Base-by-base conservation (phyloP, 1,140 invertebrate species). In the Heliconius hewitsoni region DNA sequence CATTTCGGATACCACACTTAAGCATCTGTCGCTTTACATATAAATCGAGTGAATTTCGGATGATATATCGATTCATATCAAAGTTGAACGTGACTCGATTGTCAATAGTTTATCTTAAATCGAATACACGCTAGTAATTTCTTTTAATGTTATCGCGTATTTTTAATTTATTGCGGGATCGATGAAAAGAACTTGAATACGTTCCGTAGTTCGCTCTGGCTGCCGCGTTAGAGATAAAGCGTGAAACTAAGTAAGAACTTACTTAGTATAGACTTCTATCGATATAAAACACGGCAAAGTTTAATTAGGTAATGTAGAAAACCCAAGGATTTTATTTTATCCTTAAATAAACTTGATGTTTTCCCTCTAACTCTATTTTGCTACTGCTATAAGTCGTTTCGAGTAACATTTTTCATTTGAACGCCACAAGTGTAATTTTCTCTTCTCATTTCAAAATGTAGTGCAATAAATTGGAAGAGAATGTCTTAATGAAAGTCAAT, bases 401-500 rank as follows among this genome's bases (percentile, higher is more conserved):
- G 8, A n/a, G 3, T 13, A 2, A 16, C 9, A 30, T 66, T 30
- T 30, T 66, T 30, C 27, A 27, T 66, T 66, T 5, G 3, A 66
- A 66, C 13, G 27, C n/a, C 6, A 66, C 60, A 0, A n/a, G 3
- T 66, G 5, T 5, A 30, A 66, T 57, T 57, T 57, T 27, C 55
- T 57, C n/a, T 57, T 57, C 27, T 57, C 8, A 27, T 57, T n/a
- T 57, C 55, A 2, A 23, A n/a, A 8, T 6, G 8, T 23, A 71
- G 3, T 5, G 71, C 34, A 19, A 72, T n/a, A 42, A 23, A 72
- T 72, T 4, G 3, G 8, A 72, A 19, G 27, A 66, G n/a, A 39
- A 19, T n/a, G 27, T n/a, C 39, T 23, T 72, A n/a, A 76, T 70
- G 37, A 76, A 30, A 66, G 37, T 66, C 37, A 37, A 66, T 76